phyloP scores from a whole-genome alignment of 2,888 invertebrate genomes.

The Andrena camellia region DNA sequence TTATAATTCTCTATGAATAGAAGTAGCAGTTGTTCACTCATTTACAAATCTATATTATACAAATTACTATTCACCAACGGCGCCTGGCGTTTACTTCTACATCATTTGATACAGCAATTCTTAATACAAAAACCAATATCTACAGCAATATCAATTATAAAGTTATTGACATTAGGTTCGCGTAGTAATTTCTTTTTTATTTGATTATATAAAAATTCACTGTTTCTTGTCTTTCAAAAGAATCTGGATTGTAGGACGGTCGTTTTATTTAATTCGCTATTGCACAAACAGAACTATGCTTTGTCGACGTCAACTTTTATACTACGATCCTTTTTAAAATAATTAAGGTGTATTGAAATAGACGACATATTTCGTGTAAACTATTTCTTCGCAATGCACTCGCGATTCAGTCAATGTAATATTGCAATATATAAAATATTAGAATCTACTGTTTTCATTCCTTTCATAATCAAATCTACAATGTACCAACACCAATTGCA shows the following conservation, averaged over 20 bases:
- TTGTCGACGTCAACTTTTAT: conserved; percentile 20
- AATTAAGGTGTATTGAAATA: neutral
- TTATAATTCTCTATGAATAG: conserved; percentile 17
- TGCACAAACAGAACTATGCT: conserved; percentile 17
- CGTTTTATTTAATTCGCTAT: conserved; percentile 30
- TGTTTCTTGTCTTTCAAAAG: conserved; percentile 18
- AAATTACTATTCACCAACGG: conserved; percentile 20
- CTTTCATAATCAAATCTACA: conserved; percentile 25
- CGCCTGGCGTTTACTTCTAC: neutral
- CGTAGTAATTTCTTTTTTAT: conserved; percentile 7
- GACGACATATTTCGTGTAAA: conserved; percentile 14
- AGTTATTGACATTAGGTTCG: conserved; percentile 40
- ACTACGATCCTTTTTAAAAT: conserved; percentile 17
- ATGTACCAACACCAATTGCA: conserved; percentile 43
- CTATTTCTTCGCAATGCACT: conserved; percentile 13
- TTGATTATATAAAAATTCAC: conserved; percentile 25
- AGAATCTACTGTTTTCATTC: conserved; percentile 26
- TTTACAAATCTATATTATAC: conserved; percentile 28
- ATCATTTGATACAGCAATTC: neutral
- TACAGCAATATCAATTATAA: conserved; percentile 33
- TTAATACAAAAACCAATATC: conserved; percentile 21
- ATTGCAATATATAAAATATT: conserved; percentile 56
- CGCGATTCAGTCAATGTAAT: conserved; percentile 41
- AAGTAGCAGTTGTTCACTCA: conserved; percentile 15
- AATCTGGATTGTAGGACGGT: conserved; percentile 52